phyloP scores from a whole-genome alignment of 2,797 vertebrate genomes.

The Falco columbarius region DNA sequence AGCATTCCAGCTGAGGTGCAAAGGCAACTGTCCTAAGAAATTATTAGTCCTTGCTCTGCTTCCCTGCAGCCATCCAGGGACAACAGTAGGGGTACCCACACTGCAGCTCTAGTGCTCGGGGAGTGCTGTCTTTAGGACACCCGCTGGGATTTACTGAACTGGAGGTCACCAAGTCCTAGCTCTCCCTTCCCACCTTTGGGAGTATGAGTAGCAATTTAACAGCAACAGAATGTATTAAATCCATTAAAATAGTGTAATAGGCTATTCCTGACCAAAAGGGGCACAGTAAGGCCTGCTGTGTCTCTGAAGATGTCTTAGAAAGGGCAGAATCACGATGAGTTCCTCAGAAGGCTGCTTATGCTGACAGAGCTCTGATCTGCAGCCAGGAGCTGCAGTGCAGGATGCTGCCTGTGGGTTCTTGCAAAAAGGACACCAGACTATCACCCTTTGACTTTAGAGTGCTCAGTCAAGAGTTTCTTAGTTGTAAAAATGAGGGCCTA shows the following conservation, averaged over 20 bases:
- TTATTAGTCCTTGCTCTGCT: background rate
- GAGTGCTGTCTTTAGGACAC: background rate
- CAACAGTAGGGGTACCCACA: background rate
- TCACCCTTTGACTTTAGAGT: background rate
- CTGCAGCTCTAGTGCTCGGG: background rate
- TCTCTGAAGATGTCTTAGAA: background rate
- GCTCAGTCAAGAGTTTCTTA: background rate
- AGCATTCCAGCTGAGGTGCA: background rate
- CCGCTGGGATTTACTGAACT: background rate
- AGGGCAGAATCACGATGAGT: background rate
- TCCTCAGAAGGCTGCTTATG: background rate
- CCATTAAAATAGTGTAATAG: background rate
- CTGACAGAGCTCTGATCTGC: background rate
- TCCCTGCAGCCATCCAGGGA: accelerated
- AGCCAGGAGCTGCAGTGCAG: background rate
- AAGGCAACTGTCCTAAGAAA: background rate
- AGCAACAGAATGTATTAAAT: background rate
- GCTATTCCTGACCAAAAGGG: background rate
- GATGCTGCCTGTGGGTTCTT: background rate
- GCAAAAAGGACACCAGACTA: background rate
- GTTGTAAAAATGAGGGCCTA: background rate
- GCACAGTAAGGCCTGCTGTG: background rate
- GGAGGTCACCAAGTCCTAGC: background rate
- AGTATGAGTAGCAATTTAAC: background rate
- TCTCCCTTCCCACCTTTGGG: background rate